phyloP scores from a whole-genome alignment of 1,140 invertebrate species.

The Rhynchophorus ferrugineus region DNA sequence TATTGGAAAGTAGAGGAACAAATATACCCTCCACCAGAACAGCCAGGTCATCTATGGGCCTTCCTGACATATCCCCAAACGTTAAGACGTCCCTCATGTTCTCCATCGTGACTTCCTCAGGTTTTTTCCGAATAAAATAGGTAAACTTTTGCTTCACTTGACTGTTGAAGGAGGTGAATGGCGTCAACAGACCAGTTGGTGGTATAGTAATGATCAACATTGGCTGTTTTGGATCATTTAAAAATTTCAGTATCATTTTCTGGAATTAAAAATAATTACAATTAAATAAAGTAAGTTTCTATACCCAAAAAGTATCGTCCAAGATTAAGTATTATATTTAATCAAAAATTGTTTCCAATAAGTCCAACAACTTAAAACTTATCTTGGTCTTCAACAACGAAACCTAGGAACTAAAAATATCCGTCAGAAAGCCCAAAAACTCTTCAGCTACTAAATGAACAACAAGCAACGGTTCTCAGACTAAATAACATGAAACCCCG shows the following conservation, averaged over 20 bases:
- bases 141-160: constrained; percentile 49
- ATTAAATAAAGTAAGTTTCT: not conserved
- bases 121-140: constrained; percentile 59
- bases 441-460: too few relatives aligned
- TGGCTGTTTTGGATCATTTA: constrained; percentile 49
- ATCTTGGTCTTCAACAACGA: too few relatives aligned
- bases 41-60: constrained; percentile 69
- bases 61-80: constrained; percentile 73
- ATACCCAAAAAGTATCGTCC: not conserved
- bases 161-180: constrained; percentile 35
- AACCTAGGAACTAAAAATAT: too few relatives aligned
- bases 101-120: constrained; percentile 47
- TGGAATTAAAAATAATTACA: constrained; percentile 29
- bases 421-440: too few relatives aligned
- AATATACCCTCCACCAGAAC: constrained; percentile 71
- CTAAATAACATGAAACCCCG: too few relatives aligned
- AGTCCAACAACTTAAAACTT: too few relatives aligned
- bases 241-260: constrained; percentile 54
- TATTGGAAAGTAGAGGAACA: constrained; percentile 61
- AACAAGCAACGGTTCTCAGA: too few relatives aligned
- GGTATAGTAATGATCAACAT: constrained; percentile 50
- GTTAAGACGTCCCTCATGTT: constrained; percentile 54
- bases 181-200: constrained; percentile 41
- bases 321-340: too few relatives aligned
- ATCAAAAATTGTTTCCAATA: too few relatives aligned